Evolutionary conservation across 2,888 invertebrate genomes (phyloP).

Genomic region (Andricus curvator): DNA sequence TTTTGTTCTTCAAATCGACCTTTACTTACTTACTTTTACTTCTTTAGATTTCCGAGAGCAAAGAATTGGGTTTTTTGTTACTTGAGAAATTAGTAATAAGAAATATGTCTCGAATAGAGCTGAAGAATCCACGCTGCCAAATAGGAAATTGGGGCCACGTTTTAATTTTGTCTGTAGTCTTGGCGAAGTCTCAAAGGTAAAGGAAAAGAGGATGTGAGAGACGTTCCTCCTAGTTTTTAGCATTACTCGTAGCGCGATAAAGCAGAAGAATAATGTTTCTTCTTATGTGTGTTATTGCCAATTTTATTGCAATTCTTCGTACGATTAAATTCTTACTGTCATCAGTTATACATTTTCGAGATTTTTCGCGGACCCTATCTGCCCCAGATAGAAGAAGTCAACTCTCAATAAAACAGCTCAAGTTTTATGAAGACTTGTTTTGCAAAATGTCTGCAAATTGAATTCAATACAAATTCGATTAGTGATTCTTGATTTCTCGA

Average conservation of each 20-base stretch:
- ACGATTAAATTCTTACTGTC: constrained; percentile 24
- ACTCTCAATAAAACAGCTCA: neutral
- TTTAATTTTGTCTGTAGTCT: constrained; percentile 28
- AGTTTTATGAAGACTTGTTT: neutral
- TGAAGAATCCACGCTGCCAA: constrained; percentile 10
- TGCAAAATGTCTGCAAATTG: neutral
- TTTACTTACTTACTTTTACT: neutral
- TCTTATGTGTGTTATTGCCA: constrained; percentile 29
- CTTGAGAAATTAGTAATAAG: constrained; percentile 39
- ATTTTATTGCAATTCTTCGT: constrained; percentile 26
- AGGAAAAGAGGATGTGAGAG: neutral
- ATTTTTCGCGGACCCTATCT: neutral
- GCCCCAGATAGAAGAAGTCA: neutral
- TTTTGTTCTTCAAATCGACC: too few species aligned
- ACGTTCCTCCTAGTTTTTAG: constrained; percentile 7
- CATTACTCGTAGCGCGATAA: constrained; percentile 33
- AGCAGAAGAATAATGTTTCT: constrained; percentile 33
- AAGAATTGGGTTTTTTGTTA: constrained; percentile 41
- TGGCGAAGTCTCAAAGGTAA: constrained; percentile 24
- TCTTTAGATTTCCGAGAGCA: neutral
- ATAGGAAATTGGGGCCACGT: constrained; percentile 25
- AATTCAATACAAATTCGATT: neutral
- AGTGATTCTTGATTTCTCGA: neutral
- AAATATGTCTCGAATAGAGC: neutral
- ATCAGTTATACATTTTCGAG: neutral